Evolutionary conservation across 2,888 invertebrate species (phyloP).

Genomic region (Catocala fraxini): DNA sequence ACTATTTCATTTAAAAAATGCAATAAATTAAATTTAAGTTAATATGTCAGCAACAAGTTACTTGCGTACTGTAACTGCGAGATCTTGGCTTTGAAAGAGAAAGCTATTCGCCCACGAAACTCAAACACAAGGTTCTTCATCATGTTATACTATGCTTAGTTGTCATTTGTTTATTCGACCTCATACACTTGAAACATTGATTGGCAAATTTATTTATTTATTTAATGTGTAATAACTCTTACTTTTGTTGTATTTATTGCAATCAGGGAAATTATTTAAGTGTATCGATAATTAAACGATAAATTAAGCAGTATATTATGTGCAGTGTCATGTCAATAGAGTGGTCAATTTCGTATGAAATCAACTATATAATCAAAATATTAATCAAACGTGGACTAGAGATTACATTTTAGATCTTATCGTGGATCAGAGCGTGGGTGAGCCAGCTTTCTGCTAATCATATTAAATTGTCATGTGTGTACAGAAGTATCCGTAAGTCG

Average conservation of each 20-base stretch:
- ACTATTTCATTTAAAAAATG: no score
- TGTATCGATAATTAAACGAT: conserved; percentile 29
- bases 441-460: conserved; percentile 55
- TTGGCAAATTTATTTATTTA: conserved; percentile 17
- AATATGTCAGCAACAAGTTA: no score
- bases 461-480: conserved; percentile 55
- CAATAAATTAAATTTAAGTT: no score
- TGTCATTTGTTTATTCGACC: conserved; percentile 37
- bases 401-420: conserved; percentile 64
- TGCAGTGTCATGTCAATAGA: conserved; percentile 24
- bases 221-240: conserved; percentile 21
- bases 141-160: conserved; percentile 46
- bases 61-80: conserved; percentile 6
- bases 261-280: conserved; percentile 41
- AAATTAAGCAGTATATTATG: conserved; percentile 25
- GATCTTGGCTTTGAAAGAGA: conserved; percentile 69
- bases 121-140: conserved; percentile 55
- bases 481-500: conserved; percentile 62
- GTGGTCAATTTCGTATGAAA: conserved; percentile 21
- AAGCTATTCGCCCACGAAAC: conserved; percentile 78
- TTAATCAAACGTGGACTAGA: conserved; percentile 54
- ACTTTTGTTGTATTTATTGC: conserved; percentile 39
- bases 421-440: conserved; percentile 61
- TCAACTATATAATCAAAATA: conserved; percentile 27
- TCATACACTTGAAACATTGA: conserved; percentile 39